Percentiles rank a stretch among this genome's conserved stretches.
Evolutionary conservation across 2,113 vertebrate species (phyloP).

Genomic region (Girardinichthys multiradiatus): DNA sequence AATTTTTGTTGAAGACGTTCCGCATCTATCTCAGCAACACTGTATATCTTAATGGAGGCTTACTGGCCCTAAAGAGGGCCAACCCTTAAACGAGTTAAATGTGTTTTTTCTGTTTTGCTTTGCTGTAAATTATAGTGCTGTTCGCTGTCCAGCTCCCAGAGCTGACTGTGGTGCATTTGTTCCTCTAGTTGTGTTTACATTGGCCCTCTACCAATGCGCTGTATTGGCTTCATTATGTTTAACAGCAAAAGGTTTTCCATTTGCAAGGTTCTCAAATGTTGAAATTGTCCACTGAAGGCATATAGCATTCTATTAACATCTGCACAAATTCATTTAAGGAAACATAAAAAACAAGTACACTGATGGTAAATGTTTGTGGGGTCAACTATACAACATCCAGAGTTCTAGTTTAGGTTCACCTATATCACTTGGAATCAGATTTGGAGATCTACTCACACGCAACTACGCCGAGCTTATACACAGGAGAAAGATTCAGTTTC

Average conservation of each 20-base stretch:
- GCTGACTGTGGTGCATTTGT: constrained; percentile 50
- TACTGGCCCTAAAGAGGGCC: constrained; percentile 53
- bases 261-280: constrained; percentile 49
- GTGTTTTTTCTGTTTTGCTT: constrained; percentile 59
- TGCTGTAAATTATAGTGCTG: constrained; percentile 33
- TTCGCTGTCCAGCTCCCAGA: constrained; percentile 40
- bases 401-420: constrained; percentile 4
- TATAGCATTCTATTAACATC: constrained; percentile 50
- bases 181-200: constrained; percentile 54
- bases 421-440: not conserved
- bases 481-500: too few species aligned
- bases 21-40: constrained; percentile 36
- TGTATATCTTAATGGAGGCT: constrained; percentile 60
- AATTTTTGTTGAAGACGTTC: constrained; percentile 50
- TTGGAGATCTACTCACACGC: too few species aligned
- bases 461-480: too few species aligned
- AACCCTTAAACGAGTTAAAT: constrained; percentile 63
- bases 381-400: constrained; percentile 1
- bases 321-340: constrained; percentile 38
- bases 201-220: constrained; percentile 49
- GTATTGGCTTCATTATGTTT: constrained; percentile 53
- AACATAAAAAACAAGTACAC: constrained; percentile 7
- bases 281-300: constrained; percentile 32
- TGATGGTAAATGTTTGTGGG: not conserved
- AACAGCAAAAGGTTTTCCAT: constrained; percentile 46